A percentile compares a stretch with the other conserved stretches of the same genome.
Conservation (phyloP, 2,888 invertebrate genomes). For the Anarsia innoxiella region DNA sequence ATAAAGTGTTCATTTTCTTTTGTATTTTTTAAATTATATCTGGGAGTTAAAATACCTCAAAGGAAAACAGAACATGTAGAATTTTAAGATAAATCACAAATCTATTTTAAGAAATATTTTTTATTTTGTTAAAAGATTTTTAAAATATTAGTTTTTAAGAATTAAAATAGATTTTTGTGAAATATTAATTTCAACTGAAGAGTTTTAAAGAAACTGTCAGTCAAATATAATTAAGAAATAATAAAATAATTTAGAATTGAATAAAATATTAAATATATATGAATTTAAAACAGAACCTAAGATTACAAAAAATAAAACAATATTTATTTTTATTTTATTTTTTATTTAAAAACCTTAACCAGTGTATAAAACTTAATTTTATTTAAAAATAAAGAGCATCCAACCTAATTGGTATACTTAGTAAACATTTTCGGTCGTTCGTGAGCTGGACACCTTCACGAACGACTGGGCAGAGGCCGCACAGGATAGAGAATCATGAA, state of each 20-base stretch:
- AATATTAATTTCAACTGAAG: too few species aligned
- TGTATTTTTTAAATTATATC: conserved; percentile 9
- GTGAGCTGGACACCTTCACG: too few species aligned
- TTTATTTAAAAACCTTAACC: conserved; percentile 3
- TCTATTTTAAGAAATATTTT: neutral
- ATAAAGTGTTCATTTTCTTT: conserved; percentile 22
- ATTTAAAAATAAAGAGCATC: too few species aligned
- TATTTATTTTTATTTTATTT: conserved; percentile 9
- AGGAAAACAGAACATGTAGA: neutral
- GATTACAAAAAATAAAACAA: conserved; percentile 19
- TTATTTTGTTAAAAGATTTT: too few species aligned
- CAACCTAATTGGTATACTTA: too few species aligned
- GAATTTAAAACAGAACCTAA: conserved; percentile 16
- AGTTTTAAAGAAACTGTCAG: too few species aligned
- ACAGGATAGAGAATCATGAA: too few species aligned
- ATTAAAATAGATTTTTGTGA: too few species aligned
- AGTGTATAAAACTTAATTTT: too few species aligned
- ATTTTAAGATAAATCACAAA: neutral
- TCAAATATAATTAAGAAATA: neutral
- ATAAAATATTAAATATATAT: neutral
- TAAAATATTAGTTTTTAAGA: too few species aligned
- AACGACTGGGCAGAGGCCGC: too few species aligned
- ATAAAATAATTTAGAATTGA: neutral
- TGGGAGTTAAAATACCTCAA: neutral
- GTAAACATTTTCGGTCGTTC: too few species aligned